Conservation (phyloP, 2,888 invertebrate species). For the Synanthedon andrenaeformis region DNA sequence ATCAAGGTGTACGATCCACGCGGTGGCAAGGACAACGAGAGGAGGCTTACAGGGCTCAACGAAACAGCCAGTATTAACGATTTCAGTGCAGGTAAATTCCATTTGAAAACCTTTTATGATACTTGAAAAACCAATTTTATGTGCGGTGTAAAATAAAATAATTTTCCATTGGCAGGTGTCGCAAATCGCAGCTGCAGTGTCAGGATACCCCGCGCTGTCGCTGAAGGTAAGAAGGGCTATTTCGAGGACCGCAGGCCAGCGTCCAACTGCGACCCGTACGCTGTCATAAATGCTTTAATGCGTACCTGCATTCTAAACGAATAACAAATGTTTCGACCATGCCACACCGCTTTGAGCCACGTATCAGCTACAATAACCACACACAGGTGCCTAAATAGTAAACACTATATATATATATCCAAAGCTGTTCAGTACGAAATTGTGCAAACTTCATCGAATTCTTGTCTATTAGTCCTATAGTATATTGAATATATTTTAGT, state of each 20-base stretch:
- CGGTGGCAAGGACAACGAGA: slow-evolving; percentile 95
- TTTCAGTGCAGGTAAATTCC: slow-evolving; percentile 83
- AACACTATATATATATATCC: no score
- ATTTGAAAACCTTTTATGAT: no score
- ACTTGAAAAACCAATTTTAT: no score
- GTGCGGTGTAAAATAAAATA: no score
- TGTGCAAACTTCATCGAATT: no score
- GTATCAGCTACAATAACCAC: slow-evolving; percentile 24
- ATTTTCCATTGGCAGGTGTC: slow-evolving; percentile 70
- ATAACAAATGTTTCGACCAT: slow-evolving; percentile 21
- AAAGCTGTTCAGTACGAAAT: no score
- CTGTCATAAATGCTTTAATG: slow-evolving; percentile 86
- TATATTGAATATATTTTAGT: no score
- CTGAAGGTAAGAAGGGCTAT: slow-evolving; percentile 94
- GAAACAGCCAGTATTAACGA: slow-evolving; percentile 98
- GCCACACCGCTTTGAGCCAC: slow-evolving; percentile 15
- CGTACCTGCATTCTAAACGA: slow-evolving; percentile 87
- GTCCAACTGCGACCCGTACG: slow-evolving; percentile 93
- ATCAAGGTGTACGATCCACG: slow-evolving; percentile 97
- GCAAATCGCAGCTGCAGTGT: slow-evolving; percentile 95
- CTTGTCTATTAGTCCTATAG: no score
- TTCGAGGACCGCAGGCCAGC: slow-evolving; percentile 94
- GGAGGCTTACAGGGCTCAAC: slow-evolving; percentile 93
- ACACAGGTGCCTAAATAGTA: no score
- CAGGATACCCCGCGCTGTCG: slow-evolving; percentile 91